phyloP scores from a whole-genome alignment of 2,888 invertebrate genomes.

The Ophonus ardosiacus region DNA sequence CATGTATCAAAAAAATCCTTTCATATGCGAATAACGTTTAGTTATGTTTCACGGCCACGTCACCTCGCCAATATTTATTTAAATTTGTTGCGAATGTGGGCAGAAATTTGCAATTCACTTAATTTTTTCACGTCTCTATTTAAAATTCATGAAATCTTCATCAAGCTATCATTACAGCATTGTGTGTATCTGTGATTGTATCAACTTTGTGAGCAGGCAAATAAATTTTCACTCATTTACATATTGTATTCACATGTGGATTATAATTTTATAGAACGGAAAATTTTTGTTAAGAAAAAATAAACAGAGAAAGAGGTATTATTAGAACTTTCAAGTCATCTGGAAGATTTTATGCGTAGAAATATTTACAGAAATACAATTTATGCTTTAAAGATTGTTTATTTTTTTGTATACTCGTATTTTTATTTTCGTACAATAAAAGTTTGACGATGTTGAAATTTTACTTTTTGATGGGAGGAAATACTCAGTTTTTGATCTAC shows the following conservation, averaged over 20 bases:
- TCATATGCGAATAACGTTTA: background rate
- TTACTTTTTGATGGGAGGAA: background rate
- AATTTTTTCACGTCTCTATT: slow-evolving; percentile 18
- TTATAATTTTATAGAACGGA: background rate
- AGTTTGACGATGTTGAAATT: background rate
- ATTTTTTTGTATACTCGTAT: too few relatives aligned
- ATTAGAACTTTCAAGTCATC: background rate
- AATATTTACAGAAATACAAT: too few relatives aligned
- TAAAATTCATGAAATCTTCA: slow-evolving; percentile 42
- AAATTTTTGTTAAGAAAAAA: background rate
- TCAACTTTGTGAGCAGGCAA: slow-evolving; percentile 10
- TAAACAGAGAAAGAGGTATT: background rate
- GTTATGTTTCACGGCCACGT: background rate
- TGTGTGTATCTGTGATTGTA: slow-evolving; percentile 31
- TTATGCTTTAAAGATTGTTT: too few relatives aligned
- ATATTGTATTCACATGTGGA: background rate
- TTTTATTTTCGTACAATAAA: background rate
- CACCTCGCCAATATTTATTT: slow-evolving; percentile 5
- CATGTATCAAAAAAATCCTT: background rate
- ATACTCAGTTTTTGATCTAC: background rate
- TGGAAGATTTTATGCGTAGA: background rate
- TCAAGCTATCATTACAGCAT: slow-evolving; percentile 40
- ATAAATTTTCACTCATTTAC: slow-evolving; percentile 32
- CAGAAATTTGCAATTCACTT: slow-evolving; percentile 11
- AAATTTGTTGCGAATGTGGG: slow-evolving; percentile 4